Conservation (phyloP, 2,888 invertebrate species). For the Hirtodrosophila cameraria region DNA sequence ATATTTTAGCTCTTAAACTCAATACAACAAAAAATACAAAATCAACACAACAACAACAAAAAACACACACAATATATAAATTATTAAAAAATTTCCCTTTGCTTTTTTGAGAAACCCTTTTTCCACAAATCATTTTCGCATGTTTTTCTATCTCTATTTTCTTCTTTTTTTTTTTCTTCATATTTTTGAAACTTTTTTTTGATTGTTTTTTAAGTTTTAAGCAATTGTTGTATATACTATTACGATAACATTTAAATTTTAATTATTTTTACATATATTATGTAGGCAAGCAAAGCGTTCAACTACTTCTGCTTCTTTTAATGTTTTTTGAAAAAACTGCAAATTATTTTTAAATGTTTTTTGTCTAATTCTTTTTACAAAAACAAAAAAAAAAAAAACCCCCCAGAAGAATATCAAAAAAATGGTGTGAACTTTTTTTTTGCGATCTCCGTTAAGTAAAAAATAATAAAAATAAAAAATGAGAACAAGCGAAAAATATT, state of each 20-base stretch:
- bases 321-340: slow-evolving; percentile 79
- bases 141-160: slow-evolving; percentile 28
- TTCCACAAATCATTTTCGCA: slow-evolving; percentile 16
- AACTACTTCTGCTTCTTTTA: slow-evolving; percentile 74
- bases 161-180: slow-evolving; percentile 2
- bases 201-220: slow-evolving; percentile 74
- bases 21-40: slow-evolving; percentile 14
- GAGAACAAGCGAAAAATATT: slow-evolving; percentile 51
- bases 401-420: slow-evolving; percentile 23
- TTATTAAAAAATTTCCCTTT: slow-evolving; percentile 28
- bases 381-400: no score
- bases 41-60: slow-evolving; percentile 7
- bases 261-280: slow-evolving; percentile 47
- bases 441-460: slow-evolving; percentile 63
- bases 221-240: slow-evolving; percentile 69
- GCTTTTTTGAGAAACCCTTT: slow-evolving; percentile 26
- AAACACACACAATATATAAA: slow-evolving; percentile 26
- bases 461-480: slow-evolving; percentile 36
- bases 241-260: slow-evolving; percentile 30
- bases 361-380: slow-evolving; percentile 20
- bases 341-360: slow-evolving; percentile 51
- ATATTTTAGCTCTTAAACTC: slow-evolving; percentile 50
- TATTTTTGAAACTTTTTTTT: slow-evolving; percentile 32
- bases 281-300: slow-evolving; percentile 53
- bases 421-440: slow-evolving; percentile 64